Evolutionary conservation across 2,797 vertebrate genomes (phyloP).

Genomic region (Melanotaenia pygmaea): DNA sequence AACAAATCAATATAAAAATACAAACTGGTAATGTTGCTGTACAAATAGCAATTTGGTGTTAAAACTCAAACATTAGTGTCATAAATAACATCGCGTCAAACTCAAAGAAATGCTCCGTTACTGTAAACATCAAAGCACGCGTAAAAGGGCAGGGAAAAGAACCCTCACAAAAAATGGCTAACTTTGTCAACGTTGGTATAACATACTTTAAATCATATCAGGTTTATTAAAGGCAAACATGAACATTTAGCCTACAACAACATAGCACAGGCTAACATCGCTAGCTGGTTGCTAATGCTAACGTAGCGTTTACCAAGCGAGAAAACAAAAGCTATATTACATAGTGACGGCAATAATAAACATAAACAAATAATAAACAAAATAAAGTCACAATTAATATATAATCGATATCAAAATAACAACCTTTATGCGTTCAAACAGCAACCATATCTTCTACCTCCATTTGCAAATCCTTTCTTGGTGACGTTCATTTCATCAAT

Average conservation of each 20-base stretch:
- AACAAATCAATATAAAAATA: not conserved
- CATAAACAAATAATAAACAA: rapidly evolving
- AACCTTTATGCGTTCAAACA: slow-evolving; percentile 65
- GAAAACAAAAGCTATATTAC: not conserved
- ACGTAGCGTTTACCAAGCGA: slow-evolving; percentile 21
- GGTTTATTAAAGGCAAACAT: slow-evolving; percentile 2
- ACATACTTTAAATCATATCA: not conserved
- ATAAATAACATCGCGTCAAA: not conserved
- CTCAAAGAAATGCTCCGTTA: not conserved
- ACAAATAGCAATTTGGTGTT: not conserved
- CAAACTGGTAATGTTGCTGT: not conserved
- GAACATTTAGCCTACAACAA: slow-evolving; percentile 4
- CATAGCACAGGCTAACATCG: slow-evolving; percentile 49
- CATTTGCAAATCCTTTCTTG: slow-evolving; percentile 76
- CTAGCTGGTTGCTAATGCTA: slow-evolving; percentile 58
- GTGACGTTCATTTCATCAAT: slow-evolving; percentile 26
- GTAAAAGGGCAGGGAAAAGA: not conserved
- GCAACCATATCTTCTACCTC: slow-evolving; percentile 49
- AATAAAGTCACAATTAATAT: rapidly evolving
- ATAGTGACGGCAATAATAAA: rapidly evolving
- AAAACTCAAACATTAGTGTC: not conserved
- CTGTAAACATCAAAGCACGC: not conserved
- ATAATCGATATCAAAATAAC: slow-evolving; percentile 11
- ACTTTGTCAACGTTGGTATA: not conserved
- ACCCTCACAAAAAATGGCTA: no score